A percentile compares a stretch with the other conserved stretches of the same genome.
These are phyloP conservation scores for Calliopum simillimum DNA, from an alignment of 2,888 invertebrate species.

Conservation along the genomic window DNA sequence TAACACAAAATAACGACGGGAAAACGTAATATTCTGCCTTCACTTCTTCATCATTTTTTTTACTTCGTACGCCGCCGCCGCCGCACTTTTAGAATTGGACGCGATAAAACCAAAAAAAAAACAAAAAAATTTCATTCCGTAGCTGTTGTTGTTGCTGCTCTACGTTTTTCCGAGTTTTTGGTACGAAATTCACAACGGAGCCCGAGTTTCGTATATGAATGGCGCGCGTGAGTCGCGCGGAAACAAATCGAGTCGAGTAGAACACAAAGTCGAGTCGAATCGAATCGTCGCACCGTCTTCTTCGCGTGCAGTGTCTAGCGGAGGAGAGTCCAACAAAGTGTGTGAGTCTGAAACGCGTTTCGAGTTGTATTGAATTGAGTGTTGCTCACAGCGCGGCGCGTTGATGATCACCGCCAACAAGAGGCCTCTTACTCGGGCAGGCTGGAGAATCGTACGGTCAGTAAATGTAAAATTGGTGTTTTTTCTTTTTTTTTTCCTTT, in stretches of 20 bases:
- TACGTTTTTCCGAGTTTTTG: constrained; percentile 24
- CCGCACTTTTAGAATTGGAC: constrained; percentile 11
- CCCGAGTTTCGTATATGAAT: constrained; percentile 25
- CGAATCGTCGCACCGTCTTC: neutral
- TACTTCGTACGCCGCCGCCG: constrained; percentile 22
- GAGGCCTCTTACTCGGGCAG: neutral
- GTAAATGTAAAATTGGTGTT: neutral
- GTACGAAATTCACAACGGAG: constrained; percentile 26
- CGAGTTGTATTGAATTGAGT: constrained; percentile 27
- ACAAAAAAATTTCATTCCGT: constrained; percentile 10
- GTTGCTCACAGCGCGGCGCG: neutral
- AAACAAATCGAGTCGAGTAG: constrained; percentile 7
- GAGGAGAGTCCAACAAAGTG: neutral
- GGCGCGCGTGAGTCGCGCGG: too few relatives aligned
- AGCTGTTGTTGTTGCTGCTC: constrained; percentile 35
- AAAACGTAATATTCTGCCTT: constrained; percentile 15
- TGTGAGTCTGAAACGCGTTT: constrained; percentile 11
- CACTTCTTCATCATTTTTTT: neutral
- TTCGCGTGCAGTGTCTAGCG: neutral
- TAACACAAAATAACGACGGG: constrained; percentile 24
- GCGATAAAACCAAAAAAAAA: neutral
- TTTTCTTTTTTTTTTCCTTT: too few relatives aligned
- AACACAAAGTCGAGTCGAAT: constrained; percentile 13
- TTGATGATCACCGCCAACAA: neutral
- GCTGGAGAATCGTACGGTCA: neutral